Evolutionary conservation across 2,113 vertebrate genomes (phyloP), one percentile per base, ranked within the genome.

Genomic region (Pyxicephalus adspersus): DNA sequence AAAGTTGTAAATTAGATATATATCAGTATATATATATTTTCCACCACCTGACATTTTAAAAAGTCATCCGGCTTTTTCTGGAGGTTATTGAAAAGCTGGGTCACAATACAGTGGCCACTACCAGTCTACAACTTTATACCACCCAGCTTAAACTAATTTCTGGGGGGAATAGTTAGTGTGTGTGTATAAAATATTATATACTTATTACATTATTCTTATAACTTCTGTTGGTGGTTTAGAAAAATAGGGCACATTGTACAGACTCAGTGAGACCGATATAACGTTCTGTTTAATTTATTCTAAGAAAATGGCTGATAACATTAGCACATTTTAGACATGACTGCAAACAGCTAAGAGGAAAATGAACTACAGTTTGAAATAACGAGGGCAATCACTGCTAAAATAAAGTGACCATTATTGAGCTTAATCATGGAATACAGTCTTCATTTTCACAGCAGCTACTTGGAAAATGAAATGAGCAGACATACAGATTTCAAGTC

Each of bases 281-380:
- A 25, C 15, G 25, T 45, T 50, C 34, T 18, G n/a, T 19, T 45
- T 68, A 68, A 68, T 50, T 22, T 25, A 50, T 51, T 50, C 38
- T 68, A 22, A 50, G n/a, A 26, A 25, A 23, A 45, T 68, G 15
- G 17, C 15, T 6, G 22, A 67, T 25, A 22, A 22, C 13, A 67
- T 50, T 23, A 67, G 65, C 15, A 67, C 45, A 50, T 22, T 34
- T 65, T 65, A 67, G 20, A 67, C 31, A 67, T 16, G 20, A 58
- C 6, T 25, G 72, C 34, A 75, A 75, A 61, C 29, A 75, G 19
- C 72, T 75, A 58, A 28, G 9, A 61, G 55, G 55, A 57, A 75
- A 58, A 74, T 74, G 8, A 60, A 60, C 28, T 74, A 22, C 5
- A 22, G 26, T 57, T 58, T 58, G 71, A 74, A 58, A 55, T 60